phyloP scores from a whole-genome alignment of 2,888 invertebrate genomes.

The Drosophila antonietae region DNA sequence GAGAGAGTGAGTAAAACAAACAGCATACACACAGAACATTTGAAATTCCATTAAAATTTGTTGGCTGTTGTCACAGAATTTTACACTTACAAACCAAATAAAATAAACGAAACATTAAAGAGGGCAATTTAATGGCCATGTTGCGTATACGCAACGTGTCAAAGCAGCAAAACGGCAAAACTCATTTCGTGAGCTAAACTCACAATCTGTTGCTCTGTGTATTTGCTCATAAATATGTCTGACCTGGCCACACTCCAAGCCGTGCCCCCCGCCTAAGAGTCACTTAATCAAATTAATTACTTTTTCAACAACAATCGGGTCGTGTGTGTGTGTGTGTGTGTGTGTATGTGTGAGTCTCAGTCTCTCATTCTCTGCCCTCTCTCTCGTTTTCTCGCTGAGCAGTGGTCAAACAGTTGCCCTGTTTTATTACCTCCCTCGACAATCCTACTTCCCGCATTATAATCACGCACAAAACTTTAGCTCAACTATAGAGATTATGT shows the following conservation, averaged over 20 bases:
- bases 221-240: constrained; percentile 62
- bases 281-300: constrained; percentile 80
- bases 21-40: constrained; percentile 49
- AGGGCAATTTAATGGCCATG: constrained; percentile 44
- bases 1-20: constrained; percentile 22
- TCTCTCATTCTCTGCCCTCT: not conserved
- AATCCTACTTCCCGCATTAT: constrained; percentile 28
- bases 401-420: constrained; percentile 62
- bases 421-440: constrained; percentile 53
- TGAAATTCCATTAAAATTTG: constrained; percentile 77
- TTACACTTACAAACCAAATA: constrained; percentile 32
- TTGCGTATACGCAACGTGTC: constrained; percentile 59
- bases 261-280: constrained; percentile 13
- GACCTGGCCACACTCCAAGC: constrained; percentile 30
- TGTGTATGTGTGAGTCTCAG: not conserved
- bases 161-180: constrained; percentile 51
- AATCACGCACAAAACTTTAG: constrained; percentile 48
- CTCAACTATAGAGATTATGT: constrained; percentile 28
- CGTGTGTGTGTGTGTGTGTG: not conserved
- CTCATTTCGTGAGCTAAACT: constrained; percentile 71
- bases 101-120: constrained; percentile 45
- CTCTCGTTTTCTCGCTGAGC: not conserved
- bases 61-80: constrained; percentile 57
- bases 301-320: constrained; percentile 72
- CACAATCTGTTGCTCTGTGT: constrained; percentile 74